Conservation (phyloP, 2,113 vertebrate species). For the Sminthopsis crassicaudata region DNA sequence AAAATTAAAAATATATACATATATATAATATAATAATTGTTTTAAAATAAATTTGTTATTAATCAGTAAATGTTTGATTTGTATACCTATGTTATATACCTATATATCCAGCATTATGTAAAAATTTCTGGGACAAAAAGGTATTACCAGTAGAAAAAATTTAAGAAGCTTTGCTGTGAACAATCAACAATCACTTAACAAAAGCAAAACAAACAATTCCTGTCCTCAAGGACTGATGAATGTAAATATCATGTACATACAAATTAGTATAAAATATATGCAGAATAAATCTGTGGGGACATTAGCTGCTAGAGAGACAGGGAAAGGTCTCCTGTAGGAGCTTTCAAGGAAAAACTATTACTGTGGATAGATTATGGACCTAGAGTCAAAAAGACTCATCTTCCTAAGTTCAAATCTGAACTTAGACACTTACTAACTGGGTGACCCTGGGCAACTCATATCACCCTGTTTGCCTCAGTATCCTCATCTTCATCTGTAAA, state of each 20-base stretch:
- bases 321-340: neutral
- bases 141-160: no score
- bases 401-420: neutral
- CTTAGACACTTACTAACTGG: neutral
- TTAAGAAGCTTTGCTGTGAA: neutral
- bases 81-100: no score
- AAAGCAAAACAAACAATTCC: neutral
- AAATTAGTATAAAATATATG: neutral
- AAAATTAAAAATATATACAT: no score
- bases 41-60: no score
- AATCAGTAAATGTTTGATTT: no score
- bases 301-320: neutral
- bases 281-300: neutral
- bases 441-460: neutral
- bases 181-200: neutral
- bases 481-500: neutral
- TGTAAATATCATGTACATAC: neutral
- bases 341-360: neutral
- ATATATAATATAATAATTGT: no score
- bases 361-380: neutral
- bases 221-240: neutral
- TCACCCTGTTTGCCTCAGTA: neutral
- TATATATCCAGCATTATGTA: no score
- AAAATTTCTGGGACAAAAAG: no score
- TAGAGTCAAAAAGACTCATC: neutral